Evolutionary conservation across 92 coral and sea anemone genomes (phyloP).

Genomic region (Epizoanthus rinbou): DNA sequence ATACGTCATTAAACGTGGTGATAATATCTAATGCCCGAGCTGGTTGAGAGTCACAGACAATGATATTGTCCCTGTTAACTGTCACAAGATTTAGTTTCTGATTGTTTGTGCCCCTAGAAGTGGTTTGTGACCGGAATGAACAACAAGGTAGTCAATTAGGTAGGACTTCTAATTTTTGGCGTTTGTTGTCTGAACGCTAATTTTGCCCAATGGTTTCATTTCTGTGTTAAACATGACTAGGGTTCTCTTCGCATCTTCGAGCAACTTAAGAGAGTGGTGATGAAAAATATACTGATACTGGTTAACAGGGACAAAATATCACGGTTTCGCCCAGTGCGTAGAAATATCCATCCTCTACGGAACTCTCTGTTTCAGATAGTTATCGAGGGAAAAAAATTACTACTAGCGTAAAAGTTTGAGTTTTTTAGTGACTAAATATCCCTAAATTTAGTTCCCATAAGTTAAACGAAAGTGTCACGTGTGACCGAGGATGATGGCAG

Average conservation of each 20-base stretch:
- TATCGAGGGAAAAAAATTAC: no score
- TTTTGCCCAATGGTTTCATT: conserved; percentile 53
- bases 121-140: conserved; percentile 37
- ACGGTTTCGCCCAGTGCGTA: not conserved
- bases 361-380: no score
- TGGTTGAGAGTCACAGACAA: not conserved
- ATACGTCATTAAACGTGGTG: conserved; percentile 21
- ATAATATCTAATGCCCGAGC: conserved; percentile 20
- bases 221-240: conserved; percentile 44
- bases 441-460: no score
- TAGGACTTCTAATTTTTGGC: conserved; percentile 40
- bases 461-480: no score
- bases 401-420: no score
- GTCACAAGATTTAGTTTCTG: conserved; percentile 52
- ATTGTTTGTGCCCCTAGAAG: conserved; percentile 46
- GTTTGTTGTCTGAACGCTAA: conserved; percentile 47
- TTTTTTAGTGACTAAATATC: no score
- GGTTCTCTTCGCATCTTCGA: conserved; percentile 6
- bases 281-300: conserved; percentile 23
- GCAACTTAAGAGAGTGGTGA: conserved; percentile 1
- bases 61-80: conserved; percentile 37
- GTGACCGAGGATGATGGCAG: no score
- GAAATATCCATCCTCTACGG: no score
- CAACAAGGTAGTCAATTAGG: conserved; percentile 15
- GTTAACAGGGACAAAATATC: not conserved